These are phyloP conservation scores for Delichon dasypus DNA, from an alignment of 2,797 vertebrate species.

Conservation along the genomic window DNA sequence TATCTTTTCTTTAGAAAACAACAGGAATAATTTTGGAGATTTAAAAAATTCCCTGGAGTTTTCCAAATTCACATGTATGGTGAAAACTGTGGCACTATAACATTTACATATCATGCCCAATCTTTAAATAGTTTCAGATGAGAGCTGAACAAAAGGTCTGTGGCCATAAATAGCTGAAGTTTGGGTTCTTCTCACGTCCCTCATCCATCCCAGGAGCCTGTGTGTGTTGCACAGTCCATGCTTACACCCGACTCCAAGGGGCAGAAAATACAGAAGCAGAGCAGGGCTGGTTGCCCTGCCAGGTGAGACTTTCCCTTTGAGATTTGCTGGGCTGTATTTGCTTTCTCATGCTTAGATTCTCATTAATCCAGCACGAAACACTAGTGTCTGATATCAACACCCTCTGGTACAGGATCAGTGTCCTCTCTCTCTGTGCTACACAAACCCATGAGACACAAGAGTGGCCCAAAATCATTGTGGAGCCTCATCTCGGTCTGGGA, in stretches of 20 bases:
- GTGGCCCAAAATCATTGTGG: neutral
- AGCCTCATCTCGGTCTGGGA: neutral
- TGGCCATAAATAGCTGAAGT: neutral
- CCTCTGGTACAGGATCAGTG: neutral
- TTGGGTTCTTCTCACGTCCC: neutral
- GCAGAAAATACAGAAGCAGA: neutral
- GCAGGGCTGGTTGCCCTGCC: fast-evolving
- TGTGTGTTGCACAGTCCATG: fast-evolving
- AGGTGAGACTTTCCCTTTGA: neutral
- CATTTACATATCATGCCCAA: neutral
- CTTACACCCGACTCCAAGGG: fast-evolving
- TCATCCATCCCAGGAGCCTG: neutral
- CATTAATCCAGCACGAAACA: neutral
- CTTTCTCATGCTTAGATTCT: neutral
- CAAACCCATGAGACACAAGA: fast-evolving
- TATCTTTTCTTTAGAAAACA: neutral
- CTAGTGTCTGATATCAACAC: neutral
- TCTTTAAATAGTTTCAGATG: neutral
- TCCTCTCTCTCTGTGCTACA: neutral
- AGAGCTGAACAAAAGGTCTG: neutral
- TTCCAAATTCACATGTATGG: neutral
- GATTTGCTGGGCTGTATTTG: neutral
- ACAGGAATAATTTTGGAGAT: neutral
- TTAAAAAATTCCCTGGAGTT: neutral
- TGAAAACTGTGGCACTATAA: neutral